Base-by-base conservation (phyloP, 2,888 invertebrate species). In the Schrankia costaestrigalis region DNA sequence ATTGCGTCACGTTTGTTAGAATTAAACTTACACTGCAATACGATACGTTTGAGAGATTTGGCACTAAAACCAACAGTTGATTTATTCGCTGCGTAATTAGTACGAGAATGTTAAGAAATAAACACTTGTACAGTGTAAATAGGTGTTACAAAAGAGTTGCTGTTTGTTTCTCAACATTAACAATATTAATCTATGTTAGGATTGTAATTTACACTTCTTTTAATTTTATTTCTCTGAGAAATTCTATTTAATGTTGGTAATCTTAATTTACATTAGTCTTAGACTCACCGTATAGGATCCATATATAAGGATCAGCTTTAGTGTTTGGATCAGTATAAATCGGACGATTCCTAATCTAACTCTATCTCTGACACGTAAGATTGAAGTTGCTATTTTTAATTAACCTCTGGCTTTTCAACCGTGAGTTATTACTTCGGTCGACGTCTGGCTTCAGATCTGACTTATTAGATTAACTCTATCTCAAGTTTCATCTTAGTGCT, bases 361-460 rank as follows among this genome's bases (percentile, higher is more conserved):
- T 71, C 63, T 55, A 78, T 80, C 77, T 79, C 73, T 71, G 77
- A 78, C 78, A 76, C 69, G 63, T 70, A 61, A 71, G 72, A 81
- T 78, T 79, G 78, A 78, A 84, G 84, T 81, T 80, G 82, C 83
- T 81, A 82, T 86, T 87, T 87, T 87, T 86, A 87, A 86, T 87
- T 87, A 87, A 87, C 86, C 87, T 82, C 81, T 82, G 79, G 71
- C 81, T 75, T 75, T 78, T 76, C 77, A 73, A 76, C 72, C 65
- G 72, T 78, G 80, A 85, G 82, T 80, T 82, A 85, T 83, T 80
- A 73, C 81, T 71, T 54, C 67, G 66, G 76, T 70, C 76, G 81
- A 84, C 78, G 78, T 77, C 77, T 73, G 65, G 70, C 73, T 75
- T 72, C 74, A 84, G 84, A 85, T 87, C 78, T 86, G 75, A 83